Base-by-base conservation (phyloP, 1,140 invertebrate species). In the Calephelis nemesis region DNA sequence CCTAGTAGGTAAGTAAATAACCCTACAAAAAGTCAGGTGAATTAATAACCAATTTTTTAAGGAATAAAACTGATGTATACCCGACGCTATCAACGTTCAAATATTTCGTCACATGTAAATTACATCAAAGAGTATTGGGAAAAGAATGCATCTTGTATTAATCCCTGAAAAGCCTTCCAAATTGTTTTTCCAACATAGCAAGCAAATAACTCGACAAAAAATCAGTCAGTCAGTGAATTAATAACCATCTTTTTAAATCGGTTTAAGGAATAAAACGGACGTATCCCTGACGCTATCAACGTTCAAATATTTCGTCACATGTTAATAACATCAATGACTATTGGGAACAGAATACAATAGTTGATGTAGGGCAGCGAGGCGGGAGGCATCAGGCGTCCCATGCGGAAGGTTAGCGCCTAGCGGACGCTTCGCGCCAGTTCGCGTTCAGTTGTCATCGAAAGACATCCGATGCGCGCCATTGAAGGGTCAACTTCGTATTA, bases 311-410 rank as follows among this genome's bases (percentile, higher is more conserved):
- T 80, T 82, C 84, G 83, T 89, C 87, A 87, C 79, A 85, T 82
- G 79, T 71, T 78, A 72, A 85, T 90, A 88, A 90, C 84, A 88
- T 90, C 84, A 89, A 79, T 80, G 70, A 65, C 71, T 72, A 69
- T 74, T 77, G 71, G 70, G 74, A 73, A 42, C 47, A 54, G 63
- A 75, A 74, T 72, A 72, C 74, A 79, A 69, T 80, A 72, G 79
- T 85, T 84, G 80, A 85, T 85, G 78, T 87, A 87, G 85, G 84
- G 75, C 87, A 85, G 81, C 85, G 83, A 78, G 84, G 86, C 86
- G 84, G 86, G 84, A 88, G 85, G 74, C 84, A 80, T 84, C 87
- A 88, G 85, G 74, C 83, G 80, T 84, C 87, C 85, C 81, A 79
- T 80, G 76, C 82, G 83, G 84, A 87, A 86, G 83, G 42, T 45